Evolutionary conservation across 2,113 vertebrate species (phyloP).

Genomic region (Cnemophilus loriae): DNA sequence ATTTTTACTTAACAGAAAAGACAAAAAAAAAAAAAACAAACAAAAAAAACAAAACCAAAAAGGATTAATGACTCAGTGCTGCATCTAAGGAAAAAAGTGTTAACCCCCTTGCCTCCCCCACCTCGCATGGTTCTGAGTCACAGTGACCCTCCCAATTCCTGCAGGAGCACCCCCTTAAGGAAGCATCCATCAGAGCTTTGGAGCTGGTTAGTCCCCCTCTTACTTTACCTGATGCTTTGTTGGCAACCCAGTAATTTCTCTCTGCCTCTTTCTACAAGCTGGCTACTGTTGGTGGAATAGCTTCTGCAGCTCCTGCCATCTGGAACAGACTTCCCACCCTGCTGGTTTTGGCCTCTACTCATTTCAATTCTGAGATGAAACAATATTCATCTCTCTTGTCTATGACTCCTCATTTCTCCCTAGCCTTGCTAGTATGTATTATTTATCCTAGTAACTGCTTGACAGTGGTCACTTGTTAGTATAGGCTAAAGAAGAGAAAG

Average conservation of each 20-base stretch:
- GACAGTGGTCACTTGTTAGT: conserved; percentile 36
- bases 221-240: conserved; percentile 26
- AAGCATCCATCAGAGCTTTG: not conserved
- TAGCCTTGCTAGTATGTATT: not conserved
- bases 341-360: conserved; percentile 51
- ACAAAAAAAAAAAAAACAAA: not conserved
- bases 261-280: conserved; percentile 14
- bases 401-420: conserved; percentile 23
- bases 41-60: not conserved
- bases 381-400: conserved; percentile 20
- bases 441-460: conserved; percentile 34
- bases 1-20: not conserved
- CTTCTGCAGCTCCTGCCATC: conserved; percentile 48
- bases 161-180: not conserved
- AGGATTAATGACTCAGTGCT: conserved; percentile 40
- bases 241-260: conserved; percentile 2
- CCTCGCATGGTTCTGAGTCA: conserved; percentile 16
- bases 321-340: conserved; percentile 52
- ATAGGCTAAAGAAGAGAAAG: not conserved
- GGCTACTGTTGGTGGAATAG: conserved; percentile 47
- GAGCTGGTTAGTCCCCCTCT: not conserved
- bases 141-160: conserved; percentile 24
- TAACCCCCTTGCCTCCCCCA: not conserved
- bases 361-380: conserved; percentile 50
- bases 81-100: conserved; percentile 20